Conservation (phyloP, 2,888 invertebrate genomes). For the Lymantria dispar region DNA sequence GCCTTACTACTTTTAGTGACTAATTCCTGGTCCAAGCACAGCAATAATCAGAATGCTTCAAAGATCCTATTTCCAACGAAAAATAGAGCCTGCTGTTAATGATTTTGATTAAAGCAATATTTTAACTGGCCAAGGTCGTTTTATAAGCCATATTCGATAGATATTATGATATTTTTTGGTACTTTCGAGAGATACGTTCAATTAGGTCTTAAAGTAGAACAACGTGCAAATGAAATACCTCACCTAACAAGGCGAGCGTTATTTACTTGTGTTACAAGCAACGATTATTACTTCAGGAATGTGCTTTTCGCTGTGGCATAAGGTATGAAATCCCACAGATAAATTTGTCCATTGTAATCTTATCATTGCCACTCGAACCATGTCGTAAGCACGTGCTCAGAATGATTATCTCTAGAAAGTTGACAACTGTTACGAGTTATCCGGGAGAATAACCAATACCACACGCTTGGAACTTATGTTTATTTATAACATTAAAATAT, state of each 20-base stretch:
- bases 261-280: constrained; percentile 6
- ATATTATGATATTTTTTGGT: neutral
- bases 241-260: constrained; percentile 17
- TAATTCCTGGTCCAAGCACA: too few relatives aligned
- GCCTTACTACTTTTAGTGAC: too few relatives aligned
- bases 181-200: neutral
- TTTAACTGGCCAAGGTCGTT: too few relatives aligned
- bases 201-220: neutral
- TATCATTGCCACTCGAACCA: constrained; percentile 43
- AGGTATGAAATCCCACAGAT: constrained; percentile 34
- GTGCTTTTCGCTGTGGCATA: constrained; percentile 25
- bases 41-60: too few relatives aligned
- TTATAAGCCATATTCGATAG: too few relatives aligned
- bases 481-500: too few relatives aligned
- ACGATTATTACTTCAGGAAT: constrained; percentile 7
- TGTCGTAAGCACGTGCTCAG: constrained; percentile 59
- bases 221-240: constrained; percentile 40
- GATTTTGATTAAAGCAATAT: too few relatives aligned
- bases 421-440: constrained; percentile 39
- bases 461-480: too few relatives aligned
- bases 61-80: too few relatives aligned
- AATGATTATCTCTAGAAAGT: constrained; percentile 69
- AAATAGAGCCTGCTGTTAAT: too few relatives aligned
- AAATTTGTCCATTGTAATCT: constrained; percentile 37
- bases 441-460: constrained; percentile 15